Evolutionary conservation across 2,797 vertebrate species (phyloP), one percentile per base, ranked within the genome.

Genomic region (Microctenopoma lineatum): DNA sequence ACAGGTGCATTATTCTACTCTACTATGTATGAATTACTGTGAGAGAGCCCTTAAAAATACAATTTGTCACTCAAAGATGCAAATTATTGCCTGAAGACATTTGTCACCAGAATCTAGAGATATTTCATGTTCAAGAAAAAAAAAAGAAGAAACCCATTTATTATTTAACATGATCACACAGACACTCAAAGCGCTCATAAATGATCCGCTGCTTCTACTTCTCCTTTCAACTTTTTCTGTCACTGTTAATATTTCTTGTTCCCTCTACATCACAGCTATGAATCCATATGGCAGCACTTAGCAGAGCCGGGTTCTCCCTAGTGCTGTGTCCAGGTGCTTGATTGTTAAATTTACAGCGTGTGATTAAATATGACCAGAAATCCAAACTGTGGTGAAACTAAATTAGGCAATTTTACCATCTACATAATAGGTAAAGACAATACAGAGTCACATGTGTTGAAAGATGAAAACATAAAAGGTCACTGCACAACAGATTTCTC

Each of bases 271-370:
- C 42, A 12, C 55, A 48, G 57, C 42, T 38, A 44, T 62, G 27
- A 63, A 81, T 50, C 70, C 62, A 73, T 54, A 46, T 58, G 79
- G 65, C 26, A 62, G 62, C 66, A 38, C 74, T 74, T 53, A 71
- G 50, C 50, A 48, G 38, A 58, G 16, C 66, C 34, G 26, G 7
- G 3, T 4, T 14, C 36, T 70, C 46, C 42, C 59, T 34, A n/a
- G 50, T 62, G 75, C 53, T 63, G 59, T 58, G 51, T 60, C 58
- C 63, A 70, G 29, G 62, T 70, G 72, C 38, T 11, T 15, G 27
- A 64, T 70, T 59, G 71, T 60, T 65, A 55, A 62, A 72, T 44
- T 38, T 1, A 4, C 39, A 47, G 21, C 41, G 7, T 63, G 50
- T 54, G 44, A 59, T 44, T 60, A 62, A 74, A 65, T 52, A 42